Conservation (phyloP, 2,888 invertebrate species). For the Ennomos quercinarius region DNA sequence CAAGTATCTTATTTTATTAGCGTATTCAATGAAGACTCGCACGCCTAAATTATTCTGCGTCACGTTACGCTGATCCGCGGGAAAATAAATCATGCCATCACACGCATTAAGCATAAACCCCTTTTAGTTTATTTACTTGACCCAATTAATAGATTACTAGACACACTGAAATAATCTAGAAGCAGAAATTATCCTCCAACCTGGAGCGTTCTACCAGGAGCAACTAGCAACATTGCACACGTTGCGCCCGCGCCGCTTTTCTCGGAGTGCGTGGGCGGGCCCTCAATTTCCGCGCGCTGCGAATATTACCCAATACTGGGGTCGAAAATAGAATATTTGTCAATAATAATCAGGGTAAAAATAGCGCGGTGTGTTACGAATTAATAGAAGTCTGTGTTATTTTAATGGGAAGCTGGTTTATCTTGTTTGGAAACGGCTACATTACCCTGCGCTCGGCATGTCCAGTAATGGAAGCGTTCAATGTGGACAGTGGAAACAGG, state of each 20-base stretch:
- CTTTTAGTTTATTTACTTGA: too few species aligned
- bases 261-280: conserved; percentile 63
- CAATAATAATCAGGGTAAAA: conserved; percentile 52
- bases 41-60: too few species aligned
- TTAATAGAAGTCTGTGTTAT: conserved; percentile 17
- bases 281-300: conserved; percentile 63
- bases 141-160: too few species aligned
- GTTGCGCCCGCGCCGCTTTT: conserved; percentile 53
- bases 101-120: too few species aligned
- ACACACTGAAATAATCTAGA: not conserved
- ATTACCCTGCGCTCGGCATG: too few species aligned
- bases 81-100: too few species aligned
- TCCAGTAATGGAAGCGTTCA: too few species aligned
- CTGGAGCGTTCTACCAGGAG: conserved; percentile 4
- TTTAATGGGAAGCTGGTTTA: not conserved
- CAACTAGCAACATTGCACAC: conserved; percentile 53
- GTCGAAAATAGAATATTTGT: conserved; percentile 60
- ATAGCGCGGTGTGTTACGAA: conserved; percentile 7
- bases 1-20: too few species aligned
- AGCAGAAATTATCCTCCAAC: not conserved
- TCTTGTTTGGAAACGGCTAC: too few species aligned
- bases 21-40: too few species aligned
- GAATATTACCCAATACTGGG: conserved; percentile 67
- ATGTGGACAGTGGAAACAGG: too few species aligned
- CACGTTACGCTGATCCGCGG: too few species aligned